These are phyloP conservation scores for Copidosoma floridanum DNA, from an alignment of 1,140 invertebrate species.

Conservation along the genomic window DNA sequence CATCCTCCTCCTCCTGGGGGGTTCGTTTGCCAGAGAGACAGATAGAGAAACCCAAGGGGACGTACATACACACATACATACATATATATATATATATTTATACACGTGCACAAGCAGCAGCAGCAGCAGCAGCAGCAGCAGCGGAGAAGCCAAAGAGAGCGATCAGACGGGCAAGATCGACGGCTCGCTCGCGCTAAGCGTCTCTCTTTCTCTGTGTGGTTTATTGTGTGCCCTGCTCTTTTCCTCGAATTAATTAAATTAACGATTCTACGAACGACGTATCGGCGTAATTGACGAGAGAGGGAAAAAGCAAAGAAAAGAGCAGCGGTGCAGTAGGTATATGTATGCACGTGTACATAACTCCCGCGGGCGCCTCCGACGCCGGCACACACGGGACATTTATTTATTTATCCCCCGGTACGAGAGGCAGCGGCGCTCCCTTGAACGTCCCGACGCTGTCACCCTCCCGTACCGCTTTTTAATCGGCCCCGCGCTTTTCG, in stretches of 20 bases:
- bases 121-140: too few species aligned
- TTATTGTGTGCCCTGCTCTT: neutral
- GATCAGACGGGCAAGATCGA: too few species aligned
- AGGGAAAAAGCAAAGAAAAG: neutral
- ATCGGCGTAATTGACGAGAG: slow-evolving; percentile 22
- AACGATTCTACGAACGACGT: slow-evolving; percentile 20
- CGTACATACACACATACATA: neutral
- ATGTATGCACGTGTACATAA: too few species aligned
- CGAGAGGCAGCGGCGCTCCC: neutral
- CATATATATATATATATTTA: neutral
- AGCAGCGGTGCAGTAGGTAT: too few species aligned
- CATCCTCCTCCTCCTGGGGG: neutral
- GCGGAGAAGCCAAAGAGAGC: too few species aligned
- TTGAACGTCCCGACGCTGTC: neutral
- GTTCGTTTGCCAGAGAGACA: neutral
- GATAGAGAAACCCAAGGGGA: slow-evolving; percentile 1
- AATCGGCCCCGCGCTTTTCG: neutral
- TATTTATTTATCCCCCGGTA: neutral
- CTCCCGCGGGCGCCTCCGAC: too few species aligned
- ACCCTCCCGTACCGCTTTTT: neutral
- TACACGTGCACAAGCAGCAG: too few species aligned
- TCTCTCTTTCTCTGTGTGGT: neutral
- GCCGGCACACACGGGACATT: neutral
- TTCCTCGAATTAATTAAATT: slow-evolving; percentile 26
- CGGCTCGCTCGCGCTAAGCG: neutral